Base-by-base conservation (phyloP, 2,888 invertebrate species). In the Sphinx pinastri region DNA sequence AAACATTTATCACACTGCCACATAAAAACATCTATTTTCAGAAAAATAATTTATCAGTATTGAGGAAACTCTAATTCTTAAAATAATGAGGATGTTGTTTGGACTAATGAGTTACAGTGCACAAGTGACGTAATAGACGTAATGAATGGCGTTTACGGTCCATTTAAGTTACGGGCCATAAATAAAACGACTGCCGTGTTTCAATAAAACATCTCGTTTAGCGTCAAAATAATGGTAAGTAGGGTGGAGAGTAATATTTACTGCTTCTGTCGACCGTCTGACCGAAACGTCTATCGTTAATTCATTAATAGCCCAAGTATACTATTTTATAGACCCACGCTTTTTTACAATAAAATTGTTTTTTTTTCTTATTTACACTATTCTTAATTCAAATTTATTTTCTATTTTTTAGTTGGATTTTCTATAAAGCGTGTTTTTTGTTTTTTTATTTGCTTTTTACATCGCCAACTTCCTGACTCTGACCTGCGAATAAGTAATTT, bases 51-150 rank as follows among this genome's bases (percentile, higher is more conserved):
- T 69, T 19, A 69, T 52, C 54, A 45, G 45, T 63, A 57, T 66
- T 74, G 71, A 74, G 81, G 80, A 80, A 74, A 76, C 71, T 73
- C 72, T 76, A 78, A 80, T 80, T 74, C 72, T 73, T 71, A 72
- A 77, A 77, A 77, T 75, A 75, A 74, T 71, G 67, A 72, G 74
- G 69, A 73, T 69, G 74, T 73, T 72, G 68, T 76, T 81, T 78
- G 74, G 72, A 71, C 54, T 75, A 73, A 74, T 67, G 45, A 55
- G 79, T 72, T 72, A 72, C 72, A 75, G 72, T 69, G 57, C 70
- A 68, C 66, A 70, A 70, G 72, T 80, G 77, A 80, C 75, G 78
- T 52, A 73, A 75, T 67, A 68, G 70, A 68, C 45, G 67, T 68
- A 71, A 79, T 76, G 73, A 80, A 78, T 74, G 77, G 55, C 67